Conservation (phyloP, 2,797 vertebrate genomes). For the Numenius phaeopus region DNA sequence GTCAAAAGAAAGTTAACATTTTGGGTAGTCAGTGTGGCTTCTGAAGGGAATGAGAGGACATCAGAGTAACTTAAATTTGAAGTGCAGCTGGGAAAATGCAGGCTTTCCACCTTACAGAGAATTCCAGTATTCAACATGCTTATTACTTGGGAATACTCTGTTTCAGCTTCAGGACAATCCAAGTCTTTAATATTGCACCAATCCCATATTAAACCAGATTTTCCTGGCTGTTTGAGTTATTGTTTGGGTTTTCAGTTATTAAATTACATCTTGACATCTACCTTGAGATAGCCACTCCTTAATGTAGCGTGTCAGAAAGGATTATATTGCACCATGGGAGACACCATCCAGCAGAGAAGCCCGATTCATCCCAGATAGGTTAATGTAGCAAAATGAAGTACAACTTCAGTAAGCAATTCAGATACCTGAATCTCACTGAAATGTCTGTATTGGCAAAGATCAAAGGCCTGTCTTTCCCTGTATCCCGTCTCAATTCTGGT, state of each 20-base stretch:
- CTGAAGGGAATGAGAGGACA: background rate
- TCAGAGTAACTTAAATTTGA: constrained; percentile 45
- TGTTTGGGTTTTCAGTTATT: background rate
- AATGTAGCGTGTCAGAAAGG: background rate
- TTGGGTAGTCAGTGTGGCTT: background rate
- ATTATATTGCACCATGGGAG: background rate
- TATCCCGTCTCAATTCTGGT: background rate
- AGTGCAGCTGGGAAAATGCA: background rate
- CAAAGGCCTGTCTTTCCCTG: background rate
- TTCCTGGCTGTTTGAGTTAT: background rate
- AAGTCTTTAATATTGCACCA: background rate
- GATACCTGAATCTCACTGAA: background rate
- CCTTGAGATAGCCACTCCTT: background rate
- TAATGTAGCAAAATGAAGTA: background rate
- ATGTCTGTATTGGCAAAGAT: background rate
- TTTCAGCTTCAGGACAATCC: background rate
- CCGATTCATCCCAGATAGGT: background rate
- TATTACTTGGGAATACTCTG: background rate
- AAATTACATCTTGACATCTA: background rate
- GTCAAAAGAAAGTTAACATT: background rate
- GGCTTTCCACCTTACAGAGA: background rate
- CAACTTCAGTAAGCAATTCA: background rate
- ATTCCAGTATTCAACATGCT: background rate
- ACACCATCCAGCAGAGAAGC: background rate
- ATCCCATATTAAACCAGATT: background rate